These are phyloP conservation scores for Nomia melanderi DNA, from an alignment of 1,140 invertebrate species.

Conservation along the genomic window DNA sequence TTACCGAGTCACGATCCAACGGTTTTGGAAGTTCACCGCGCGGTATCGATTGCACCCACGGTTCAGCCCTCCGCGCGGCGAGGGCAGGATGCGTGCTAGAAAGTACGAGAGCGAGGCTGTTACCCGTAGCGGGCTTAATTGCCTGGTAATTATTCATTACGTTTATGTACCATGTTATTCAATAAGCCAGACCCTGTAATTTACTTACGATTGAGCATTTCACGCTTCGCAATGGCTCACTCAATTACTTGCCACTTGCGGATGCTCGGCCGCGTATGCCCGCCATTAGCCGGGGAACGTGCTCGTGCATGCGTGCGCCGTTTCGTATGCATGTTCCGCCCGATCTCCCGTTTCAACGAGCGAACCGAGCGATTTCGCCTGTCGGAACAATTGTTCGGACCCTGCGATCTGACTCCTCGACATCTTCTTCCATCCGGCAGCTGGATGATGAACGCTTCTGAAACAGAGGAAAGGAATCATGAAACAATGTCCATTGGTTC, in stretches of 20 bases:
- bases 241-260: conserved; percentile 55
- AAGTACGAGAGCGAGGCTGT: conserved; percentile 7
- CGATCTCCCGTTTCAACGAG: conserved; percentile 27
- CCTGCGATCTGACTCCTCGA: no score
- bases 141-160: conserved; percentile 63
- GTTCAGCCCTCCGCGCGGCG: no score
- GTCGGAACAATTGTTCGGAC: no score
- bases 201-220: conserved; percentile 67
- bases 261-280: conserved; percentile 32
- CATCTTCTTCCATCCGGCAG: no score
- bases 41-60: no score
- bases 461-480: no score
- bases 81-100: no score
- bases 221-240: conserved; percentile 63
- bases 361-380: no score
- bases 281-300: conserved; percentile 42
- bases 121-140: conserved; percentile 49
- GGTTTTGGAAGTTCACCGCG: no score
- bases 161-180: conserved; percentile 66
- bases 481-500: no score
- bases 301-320: conserved; percentile 31
- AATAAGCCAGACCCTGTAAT: conserved; percentile 61
- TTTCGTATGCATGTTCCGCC: conserved; percentile 2
- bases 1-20: no score
- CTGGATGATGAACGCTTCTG: no score